These are phyloP conservation scores for Pollachius pollachius DNA, from an alignment of 2,113 vertebrate genomes.

Conservation along the genomic window DNA sequence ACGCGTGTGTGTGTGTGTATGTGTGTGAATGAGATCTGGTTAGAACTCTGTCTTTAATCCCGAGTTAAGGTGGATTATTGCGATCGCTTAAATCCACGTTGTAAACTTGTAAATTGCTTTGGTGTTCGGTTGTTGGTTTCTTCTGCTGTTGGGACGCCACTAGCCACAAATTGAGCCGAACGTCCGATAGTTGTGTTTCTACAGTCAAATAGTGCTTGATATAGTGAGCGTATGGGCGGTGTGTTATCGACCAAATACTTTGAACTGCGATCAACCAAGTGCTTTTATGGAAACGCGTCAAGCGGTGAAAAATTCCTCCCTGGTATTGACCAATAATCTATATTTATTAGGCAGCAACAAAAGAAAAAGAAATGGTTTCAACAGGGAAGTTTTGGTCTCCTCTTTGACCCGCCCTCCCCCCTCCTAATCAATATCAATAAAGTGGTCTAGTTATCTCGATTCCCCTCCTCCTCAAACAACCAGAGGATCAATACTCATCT, in stretches of 20 bases:
- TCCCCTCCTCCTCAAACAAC: conserved; percentile 51
- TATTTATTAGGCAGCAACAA: conserved; percentile 11
- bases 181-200: too few relatives aligned
- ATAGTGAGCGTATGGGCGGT: too few relatives aligned
- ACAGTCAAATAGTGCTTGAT: too few relatives aligned
- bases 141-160: too few relatives aligned
- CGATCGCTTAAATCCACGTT: too few relatives aligned
- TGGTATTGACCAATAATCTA: conserved; percentile 18
- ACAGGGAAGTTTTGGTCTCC: conserved; percentile 24
- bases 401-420: conserved; percentile 26
- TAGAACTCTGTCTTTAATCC: not conserved
- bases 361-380: conserved; percentile 12
- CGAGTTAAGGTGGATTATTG: too few relatives aligned
- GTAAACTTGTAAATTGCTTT: too few relatives aligned
- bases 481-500: conserved; percentile 67
- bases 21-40: not conserved
- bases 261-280: too few relatives aligned
- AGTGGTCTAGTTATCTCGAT: conserved; percentile 60
- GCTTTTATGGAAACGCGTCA: not conserved
- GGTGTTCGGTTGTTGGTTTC: too few relatives aligned
- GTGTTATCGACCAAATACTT: too few relatives aligned
- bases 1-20: not conserved
- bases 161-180: too few relatives aligned
- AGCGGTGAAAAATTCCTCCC: not conserved
- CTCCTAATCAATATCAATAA: conserved; percentile 60